These are phyloP conservation scores for Oryzias curvinotus DNA, from an alignment of 2,113 vertebrate species.

Conservation along the genomic window DNA sequence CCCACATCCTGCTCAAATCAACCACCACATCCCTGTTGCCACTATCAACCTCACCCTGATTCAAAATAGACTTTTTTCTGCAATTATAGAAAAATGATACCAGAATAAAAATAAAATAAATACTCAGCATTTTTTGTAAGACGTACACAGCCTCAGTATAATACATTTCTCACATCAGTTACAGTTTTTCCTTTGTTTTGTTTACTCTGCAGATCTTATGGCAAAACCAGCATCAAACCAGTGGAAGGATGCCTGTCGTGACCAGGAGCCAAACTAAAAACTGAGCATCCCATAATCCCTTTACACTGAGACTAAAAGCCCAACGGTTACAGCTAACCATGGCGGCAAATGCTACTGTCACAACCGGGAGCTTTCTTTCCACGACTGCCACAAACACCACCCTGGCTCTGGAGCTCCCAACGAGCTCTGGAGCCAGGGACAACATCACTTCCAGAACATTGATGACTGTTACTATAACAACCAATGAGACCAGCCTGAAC, in stretches of 20 bases:
- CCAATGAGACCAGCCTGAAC: conserved; percentile 86
- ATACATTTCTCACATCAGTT: background rate
- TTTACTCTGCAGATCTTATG: conserved; percentile 18
- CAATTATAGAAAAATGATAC: conserved; percentile 1
- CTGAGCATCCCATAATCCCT: conserved; percentile 17
- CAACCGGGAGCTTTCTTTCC: conserved; percentile 49
- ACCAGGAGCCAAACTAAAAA: conserved; percentile 29
- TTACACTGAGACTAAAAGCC: background rate
- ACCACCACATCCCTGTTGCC: conserved; percentile 59
- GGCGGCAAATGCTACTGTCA: conserved; percentile 52
- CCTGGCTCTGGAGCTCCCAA: conserved; percentile 43
- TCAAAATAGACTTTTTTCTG: conserved; percentile 23
- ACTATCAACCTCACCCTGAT: conserved; percentile 27
- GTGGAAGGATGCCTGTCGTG: conserved; percentile 17
- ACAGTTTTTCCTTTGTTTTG: conserved; percentile 2
- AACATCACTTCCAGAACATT: conserved; percentile 64
- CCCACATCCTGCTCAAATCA: conserved; percentile 78
- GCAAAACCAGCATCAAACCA: conserved; percentile 13
- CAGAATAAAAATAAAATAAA: background rate
- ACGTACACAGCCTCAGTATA: background rate
- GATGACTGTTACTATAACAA: conserved; percentile 76
- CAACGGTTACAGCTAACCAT: conserved; percentile 46
- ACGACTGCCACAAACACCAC: conserved; percentile 46
- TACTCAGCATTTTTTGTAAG: background rate
- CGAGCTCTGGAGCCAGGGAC: conserved; percentile 47